Conservation (phyloP, 2,888 invertebrate species). For the Hemithea aestivaria region DNA sequence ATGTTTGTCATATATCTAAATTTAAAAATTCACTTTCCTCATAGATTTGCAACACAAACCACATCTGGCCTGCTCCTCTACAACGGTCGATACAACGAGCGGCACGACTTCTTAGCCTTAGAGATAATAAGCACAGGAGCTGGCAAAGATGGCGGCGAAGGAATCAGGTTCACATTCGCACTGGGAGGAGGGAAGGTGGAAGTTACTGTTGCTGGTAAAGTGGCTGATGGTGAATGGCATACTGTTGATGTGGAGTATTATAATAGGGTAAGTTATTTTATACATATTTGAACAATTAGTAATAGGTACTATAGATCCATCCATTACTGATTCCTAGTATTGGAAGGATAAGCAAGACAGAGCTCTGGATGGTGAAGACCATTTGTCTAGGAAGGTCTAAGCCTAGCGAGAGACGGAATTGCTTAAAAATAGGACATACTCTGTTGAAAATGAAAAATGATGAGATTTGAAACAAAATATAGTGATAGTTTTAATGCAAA, state of each 20-base stretch:
- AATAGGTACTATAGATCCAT: not conserved
- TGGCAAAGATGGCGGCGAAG: constrained; percentile 57
- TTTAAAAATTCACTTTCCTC: too few species aligned
- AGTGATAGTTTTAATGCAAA: too few species aligned
- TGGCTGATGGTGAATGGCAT: constrained; percentile 96
- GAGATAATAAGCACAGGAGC: constrained; percentile 85
- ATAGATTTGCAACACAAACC: constrained; percentile 93
- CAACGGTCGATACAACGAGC: constrained; percentile 97
- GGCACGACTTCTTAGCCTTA: constrained; percentile 95
- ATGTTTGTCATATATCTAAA: too few species aligned
- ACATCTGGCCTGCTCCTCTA: constrained; percentile 92
- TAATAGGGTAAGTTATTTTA: constrained; percentile 81
- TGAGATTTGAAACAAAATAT: too few species aligned
- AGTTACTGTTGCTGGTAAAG: constrained; percentile 83
- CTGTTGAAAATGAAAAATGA: too few species aligned
- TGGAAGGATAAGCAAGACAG: too few species aligned
- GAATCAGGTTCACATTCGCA: constrained; percentile 92
- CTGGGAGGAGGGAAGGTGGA: constrained; percentile 88
- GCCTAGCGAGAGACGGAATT: too few species aligned
- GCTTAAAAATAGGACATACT: too few species aligned
- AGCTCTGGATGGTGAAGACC: too few species aligned
- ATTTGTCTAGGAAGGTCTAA: too few species aligned
- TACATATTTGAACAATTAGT: not conserved
- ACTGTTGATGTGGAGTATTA: constrained; percentile 89
- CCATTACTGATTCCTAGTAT: too few species aligned